phyloP scores from a whole-genome alignment of 2,797 vertebrate species.

The Sebastolobus alascanus region DNA sequence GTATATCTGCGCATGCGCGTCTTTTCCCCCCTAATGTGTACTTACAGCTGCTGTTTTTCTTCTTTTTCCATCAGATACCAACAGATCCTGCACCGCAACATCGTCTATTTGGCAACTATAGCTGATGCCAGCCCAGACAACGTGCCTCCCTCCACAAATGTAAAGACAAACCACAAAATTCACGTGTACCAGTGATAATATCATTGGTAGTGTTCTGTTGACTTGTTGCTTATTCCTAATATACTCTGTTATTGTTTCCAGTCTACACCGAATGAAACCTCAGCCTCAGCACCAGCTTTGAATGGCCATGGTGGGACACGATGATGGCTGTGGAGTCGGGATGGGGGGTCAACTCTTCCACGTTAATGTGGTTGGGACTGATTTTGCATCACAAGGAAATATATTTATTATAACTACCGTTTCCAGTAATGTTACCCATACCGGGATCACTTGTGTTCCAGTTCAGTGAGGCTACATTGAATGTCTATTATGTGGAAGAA shows the following conservation, averaged over 20 bases:
- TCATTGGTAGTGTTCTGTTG: accelerated
- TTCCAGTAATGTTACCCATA: neutral
- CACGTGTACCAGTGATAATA: accelerated
- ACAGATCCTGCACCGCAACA: slow-evolving; percentile 95
- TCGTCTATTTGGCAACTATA: slow-evolving; percentile 95
- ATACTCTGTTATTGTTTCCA: slow-evolving; percentile 21
- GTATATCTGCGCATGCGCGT: neutral
- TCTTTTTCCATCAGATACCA: slow-evolving; percentile 87
- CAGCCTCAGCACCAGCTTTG: slow-evolving; percentile 14
- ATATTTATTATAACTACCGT: neutral
- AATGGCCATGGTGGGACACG: slow-evolving; percentile 8
- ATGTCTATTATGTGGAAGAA: neutral
- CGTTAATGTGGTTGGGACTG: no score
- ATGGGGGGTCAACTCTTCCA: neutral
- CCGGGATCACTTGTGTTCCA: neutral
- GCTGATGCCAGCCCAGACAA: slow-evolving; percentile 89
- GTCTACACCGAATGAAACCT: slow-evolving; percentile 28
- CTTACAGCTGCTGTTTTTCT: neutral
- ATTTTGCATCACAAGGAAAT: neutral
- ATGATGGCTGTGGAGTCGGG: neutral
- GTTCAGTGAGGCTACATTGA: neutral
- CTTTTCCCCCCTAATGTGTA: neutral
- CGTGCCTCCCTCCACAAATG: slow-evolving; percentile 44
- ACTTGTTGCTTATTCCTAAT: neutral
- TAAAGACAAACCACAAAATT: slow-evolving; percentile 25